Evolutionary conservation across 2,888 invertebrate species (phyloP).

Genomic region (Meghimatium bilineatum): DNA sequence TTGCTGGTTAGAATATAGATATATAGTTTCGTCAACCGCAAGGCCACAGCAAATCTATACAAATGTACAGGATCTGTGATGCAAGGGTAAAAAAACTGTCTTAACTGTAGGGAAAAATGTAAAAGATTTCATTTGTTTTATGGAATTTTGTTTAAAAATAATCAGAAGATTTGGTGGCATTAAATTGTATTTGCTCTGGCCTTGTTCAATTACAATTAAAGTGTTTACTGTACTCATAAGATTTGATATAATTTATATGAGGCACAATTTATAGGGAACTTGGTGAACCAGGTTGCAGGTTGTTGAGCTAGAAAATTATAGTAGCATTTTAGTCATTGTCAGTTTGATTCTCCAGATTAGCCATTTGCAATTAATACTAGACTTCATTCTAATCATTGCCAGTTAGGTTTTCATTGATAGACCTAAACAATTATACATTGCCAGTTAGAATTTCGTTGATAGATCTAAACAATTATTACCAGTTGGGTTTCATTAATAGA

Average conservation of each 20-base stretch:
- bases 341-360: not conserved
- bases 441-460: too few relatives aligned
- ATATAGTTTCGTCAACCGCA: not conserved
- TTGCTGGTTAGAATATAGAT: not conserved
- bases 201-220: conserved; percentile 12
- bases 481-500: too few relatives aligned
- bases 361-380: too few relatives aligned
- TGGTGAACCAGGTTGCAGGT: too few relatives aligned
- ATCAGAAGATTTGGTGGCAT: not conserved
- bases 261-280: not conserved
- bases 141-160: not conserved
- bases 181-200: not conserved
- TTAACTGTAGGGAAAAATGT: not conserved
- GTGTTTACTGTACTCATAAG: not conserved
- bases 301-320: not conserved
- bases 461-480: too few relatives aligned
- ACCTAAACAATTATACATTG: too few relatives aligned
- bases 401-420: too few relatives aligned
- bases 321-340: not conserved
- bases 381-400: too few relatives aligned
- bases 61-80: not conserved
- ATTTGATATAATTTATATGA: not conserved
- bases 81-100: not conserved
- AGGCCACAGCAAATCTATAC: not conserved
- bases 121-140: not conserved